Evolutionary conservation across 2,888 invertebrate species (phyloP).

Genomic region (Lasioglossum morio): DNA sequence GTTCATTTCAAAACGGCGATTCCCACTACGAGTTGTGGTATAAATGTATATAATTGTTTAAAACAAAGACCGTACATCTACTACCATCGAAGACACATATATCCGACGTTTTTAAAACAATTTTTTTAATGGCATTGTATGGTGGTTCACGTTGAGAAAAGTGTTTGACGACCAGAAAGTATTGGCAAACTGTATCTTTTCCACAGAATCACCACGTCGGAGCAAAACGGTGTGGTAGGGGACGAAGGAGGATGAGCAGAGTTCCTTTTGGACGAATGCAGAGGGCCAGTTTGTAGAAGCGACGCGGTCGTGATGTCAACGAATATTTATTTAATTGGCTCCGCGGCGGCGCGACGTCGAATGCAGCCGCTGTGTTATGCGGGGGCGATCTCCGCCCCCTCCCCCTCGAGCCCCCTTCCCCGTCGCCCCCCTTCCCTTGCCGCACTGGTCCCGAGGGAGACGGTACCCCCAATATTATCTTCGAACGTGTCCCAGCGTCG

Average conservation of each 20-base stretch:
- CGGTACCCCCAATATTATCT: slow-evolving; percentile 62
- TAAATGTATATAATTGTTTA: too few species aligned
- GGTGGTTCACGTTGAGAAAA: background rate
- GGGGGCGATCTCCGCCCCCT: slow-evolving; percentile 77
- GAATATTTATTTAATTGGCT: slow-evolving; percentile 85
- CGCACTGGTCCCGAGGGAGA: slow-evolving; percentile 35
- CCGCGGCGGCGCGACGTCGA: slow-evolving; percentile 78
- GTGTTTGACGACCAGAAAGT: slow-evolving; percentile 11
- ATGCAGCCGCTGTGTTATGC: slow-evolving; percentile 81
- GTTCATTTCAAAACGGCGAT: too few species aligned
- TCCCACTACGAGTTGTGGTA: too few species aligned
- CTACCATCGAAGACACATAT: too few species aligned
- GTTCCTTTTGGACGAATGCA: slow-evolving; percentile 74
- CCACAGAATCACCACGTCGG: slow-evolving; percentile 5
- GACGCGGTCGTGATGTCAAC: slow-evolving; percentile 83
- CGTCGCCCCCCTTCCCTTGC: background rate
- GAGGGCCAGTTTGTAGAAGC: slow-evolving; percentile 82
- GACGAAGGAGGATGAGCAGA: slow-evolving; percentile 63
- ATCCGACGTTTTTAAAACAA: background rate
- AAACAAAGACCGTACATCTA: too few species aligned
- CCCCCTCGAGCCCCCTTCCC: slow-evolving; percentile 15
- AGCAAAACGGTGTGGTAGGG: slow-evolving; percentile 20
- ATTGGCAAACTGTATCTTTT: slow-evolving; percentile 1
- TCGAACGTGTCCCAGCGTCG: slow-evolving; percentile 47
- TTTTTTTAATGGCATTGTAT: background rate